Percentiles rank a stretch among this genome's conserved stretches.
These are phyloP conservation scores for Apantesis nais DNA, from an alignment of 2,888 invertebrate genomes.

Conservation along the genomic window DNA sequence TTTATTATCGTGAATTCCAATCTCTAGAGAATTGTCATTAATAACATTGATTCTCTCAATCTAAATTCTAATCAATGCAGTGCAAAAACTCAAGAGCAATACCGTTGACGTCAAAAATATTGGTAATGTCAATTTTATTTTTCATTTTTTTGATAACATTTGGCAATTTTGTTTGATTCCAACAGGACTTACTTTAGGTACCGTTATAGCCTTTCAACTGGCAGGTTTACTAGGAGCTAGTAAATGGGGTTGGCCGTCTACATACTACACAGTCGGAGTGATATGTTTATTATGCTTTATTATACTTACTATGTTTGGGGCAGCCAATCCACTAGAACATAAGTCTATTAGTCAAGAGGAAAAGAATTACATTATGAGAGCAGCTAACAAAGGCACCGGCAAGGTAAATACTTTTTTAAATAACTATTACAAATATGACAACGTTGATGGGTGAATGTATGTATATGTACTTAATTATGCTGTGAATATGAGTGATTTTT, in stretches of 20 bases:
- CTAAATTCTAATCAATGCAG: too few relatives aligned
- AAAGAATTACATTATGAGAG: conserved; percentile 14
- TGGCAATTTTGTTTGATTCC: conserved; percentile 13
- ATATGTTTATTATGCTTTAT: conserved; percentile 79
- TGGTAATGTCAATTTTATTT: too few relatives aligned
- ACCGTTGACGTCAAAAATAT: too few relatives aligned
- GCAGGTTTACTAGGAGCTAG: conserved; percentile 87
- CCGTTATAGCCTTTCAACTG: conserved; percentile 87
- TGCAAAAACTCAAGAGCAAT: too few relatives aligned
- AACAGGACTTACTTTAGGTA: conserved; percentile 88
- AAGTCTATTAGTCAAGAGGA: conserved; percentile 64
- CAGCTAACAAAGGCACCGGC: neutral
- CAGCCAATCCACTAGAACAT: conserved; percentile 77
- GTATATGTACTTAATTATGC: too few relatives aligned
- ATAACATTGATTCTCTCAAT: too few relatives aligned
- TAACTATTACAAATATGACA: too few relatives aligned
- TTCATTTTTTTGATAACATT: too few relatives aligned
- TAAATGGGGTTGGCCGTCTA: conserved; percentile 87
- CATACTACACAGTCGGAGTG: conserved; percentile 87
- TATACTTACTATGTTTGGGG: conserved; percentile 74
- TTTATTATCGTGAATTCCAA: too few relatives aligned
- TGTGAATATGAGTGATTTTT: too few relatives aligned
- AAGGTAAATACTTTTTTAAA: neutral
- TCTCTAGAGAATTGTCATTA: too few relatives aligned
- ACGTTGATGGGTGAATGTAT: too few relatives aligned